Conservation (phyloP, 2,113 vertebrate species). For the Otolemur garnettii region DNA sequence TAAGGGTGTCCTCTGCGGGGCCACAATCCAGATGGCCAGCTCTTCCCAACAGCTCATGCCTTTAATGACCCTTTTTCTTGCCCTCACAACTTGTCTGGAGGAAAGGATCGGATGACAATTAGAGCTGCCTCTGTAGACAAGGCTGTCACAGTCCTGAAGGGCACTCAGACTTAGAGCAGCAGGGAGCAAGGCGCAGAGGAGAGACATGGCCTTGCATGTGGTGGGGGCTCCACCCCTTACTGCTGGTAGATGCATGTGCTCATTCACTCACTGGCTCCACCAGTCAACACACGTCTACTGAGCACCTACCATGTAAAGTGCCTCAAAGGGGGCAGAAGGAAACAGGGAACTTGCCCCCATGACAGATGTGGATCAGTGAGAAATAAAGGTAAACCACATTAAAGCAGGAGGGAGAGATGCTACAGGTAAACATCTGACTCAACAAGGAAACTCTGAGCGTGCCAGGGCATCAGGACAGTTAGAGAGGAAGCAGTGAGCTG, state of each 20-base stretch:
- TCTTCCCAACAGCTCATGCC: neutral
- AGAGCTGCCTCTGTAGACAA: neutral
- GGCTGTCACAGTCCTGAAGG: neutral
- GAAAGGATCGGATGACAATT: neutral
- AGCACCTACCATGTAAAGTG: neutral
- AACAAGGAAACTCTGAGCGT: neutral
- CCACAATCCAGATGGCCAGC: neutral
- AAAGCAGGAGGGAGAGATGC: neutral
- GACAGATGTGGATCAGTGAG: no score
- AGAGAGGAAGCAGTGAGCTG: neutral
- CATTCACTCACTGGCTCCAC: neutral
- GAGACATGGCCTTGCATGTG: neutral
- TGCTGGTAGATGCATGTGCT: no score
- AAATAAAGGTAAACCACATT: neutral
- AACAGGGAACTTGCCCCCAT: neutral
- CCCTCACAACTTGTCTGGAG: no score
- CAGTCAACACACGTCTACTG: neutral
- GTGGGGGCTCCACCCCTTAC: no score
- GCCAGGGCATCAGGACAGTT: neutral
- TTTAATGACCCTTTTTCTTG: neutral
- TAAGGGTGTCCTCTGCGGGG: neutral
- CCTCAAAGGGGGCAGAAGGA: neutral
- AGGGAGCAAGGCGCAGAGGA: neutral
- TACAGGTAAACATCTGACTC: no score
- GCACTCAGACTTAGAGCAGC: neutral